Conservation (phyloP, 2,797 vertebrate species). For the Fringilla coelebs region DNA sequence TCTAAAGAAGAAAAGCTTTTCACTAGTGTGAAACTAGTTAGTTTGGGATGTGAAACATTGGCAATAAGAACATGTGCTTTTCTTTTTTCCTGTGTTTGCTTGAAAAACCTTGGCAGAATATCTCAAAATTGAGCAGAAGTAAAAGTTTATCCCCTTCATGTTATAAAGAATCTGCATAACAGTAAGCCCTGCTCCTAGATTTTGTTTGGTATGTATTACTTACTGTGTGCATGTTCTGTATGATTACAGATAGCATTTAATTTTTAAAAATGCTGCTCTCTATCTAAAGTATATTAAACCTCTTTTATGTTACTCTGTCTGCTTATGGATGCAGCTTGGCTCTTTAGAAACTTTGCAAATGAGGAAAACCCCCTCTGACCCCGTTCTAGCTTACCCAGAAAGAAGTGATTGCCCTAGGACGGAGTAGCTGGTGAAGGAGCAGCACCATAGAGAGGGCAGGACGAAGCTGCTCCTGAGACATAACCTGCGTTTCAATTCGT, state of each 20-base stretch:
- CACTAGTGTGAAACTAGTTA: not conserved
- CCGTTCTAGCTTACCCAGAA: rapidly evolving
- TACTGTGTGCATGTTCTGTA: not conserved
- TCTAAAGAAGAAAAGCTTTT: not conserved
- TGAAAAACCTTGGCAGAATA: not conserved
- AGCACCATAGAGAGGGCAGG: not conserved
- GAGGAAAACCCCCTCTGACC: rapidly evolving
- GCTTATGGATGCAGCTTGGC: not conserved
- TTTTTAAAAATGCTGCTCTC: not conserved
- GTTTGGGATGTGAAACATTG: not conserved
- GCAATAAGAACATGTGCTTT: not conserved
- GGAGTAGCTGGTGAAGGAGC: not conserved
- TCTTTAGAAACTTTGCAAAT: not conserved
- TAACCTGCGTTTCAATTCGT: not conserved
- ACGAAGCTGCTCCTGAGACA: not conserved
- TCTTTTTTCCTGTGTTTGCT: not conserved
- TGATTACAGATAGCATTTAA: not conserved
- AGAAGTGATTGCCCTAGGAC: not conserved
- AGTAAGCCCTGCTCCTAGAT: not conserved
- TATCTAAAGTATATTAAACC: not conserved
- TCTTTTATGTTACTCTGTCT: not conserved
- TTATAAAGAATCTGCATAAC: not conserved
- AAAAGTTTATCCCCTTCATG: not conserved
- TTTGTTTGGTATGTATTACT: not conserved
- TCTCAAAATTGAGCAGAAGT: not conserved